Evolutionary conservation across 92 coral and sea anemone species (phyloP).

Genomic region (Epizoanthus fatuus): DNA sequence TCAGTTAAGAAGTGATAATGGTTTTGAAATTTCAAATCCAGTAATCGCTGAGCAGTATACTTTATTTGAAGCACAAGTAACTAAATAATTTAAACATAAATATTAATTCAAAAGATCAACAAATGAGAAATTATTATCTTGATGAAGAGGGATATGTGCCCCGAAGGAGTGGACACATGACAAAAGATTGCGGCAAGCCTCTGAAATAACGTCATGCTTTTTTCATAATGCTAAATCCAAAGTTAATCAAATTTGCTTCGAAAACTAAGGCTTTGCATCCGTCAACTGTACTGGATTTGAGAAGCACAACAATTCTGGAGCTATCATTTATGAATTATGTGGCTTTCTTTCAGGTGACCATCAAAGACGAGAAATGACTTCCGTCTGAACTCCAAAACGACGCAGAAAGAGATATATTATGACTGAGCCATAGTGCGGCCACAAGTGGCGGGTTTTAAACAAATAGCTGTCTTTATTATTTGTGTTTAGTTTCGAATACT

Average conservation of each 20-base stretch:
- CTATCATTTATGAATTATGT: not conserved
- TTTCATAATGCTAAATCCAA: slow-evolving; percentile 1
- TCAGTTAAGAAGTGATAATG: too few species aligned
- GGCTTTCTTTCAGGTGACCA: not conserved
- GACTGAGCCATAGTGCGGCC: not conserved
- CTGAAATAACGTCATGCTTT: slow-evolving; percentile 24
- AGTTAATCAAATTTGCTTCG: slow-evolving; percentile 32
- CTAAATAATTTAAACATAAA: too few species aligned
- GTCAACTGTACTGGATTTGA: not conserved
- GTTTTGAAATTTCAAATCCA: too few species aligned
- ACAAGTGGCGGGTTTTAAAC: not conserved
- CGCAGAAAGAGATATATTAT: not conserved
- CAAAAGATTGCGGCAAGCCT: slow-evolving; percentile 35
- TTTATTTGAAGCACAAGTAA: too few species aligned
- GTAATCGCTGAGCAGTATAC: too few species aligned
- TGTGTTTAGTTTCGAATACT: not conserved
- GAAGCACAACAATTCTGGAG: not conserved
- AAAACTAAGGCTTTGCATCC: not conserved
- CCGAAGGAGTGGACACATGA: slow-evolving; percentile 11
- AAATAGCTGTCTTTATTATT: not conserved
- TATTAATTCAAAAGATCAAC: too few species aligned
- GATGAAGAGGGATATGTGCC: slow-evolving; percentile 20
- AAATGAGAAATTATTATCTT: slow-evolving; percentile 34
- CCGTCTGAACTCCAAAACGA: not conserved
- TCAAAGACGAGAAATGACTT: not conserved